Conservation (phyloP, 2,113 vertebrate species). For the Eulemur macaco region DNA sequence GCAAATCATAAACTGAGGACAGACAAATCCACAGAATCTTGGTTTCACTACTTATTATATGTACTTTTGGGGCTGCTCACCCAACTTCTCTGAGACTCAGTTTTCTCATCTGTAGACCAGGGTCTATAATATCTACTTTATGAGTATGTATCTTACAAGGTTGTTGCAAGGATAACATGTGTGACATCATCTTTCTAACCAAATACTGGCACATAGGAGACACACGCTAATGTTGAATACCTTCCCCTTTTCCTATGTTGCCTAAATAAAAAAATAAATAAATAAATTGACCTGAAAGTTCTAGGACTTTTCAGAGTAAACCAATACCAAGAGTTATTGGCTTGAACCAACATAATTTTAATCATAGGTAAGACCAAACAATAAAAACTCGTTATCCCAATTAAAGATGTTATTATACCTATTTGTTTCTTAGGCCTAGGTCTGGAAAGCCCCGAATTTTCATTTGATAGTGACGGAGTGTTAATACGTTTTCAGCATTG, state of each 20-base stretch:
- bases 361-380: not conserved
- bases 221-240: not conserved
- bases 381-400: not conserved
- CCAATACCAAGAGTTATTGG: not conserved
- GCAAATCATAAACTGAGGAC: not conserved
- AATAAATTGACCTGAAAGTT: not conserved
- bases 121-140: accelerated
- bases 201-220: too few relatives aligned
- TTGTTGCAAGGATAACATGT: not conserved
- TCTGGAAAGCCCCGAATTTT: accelerated
- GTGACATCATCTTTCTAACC: not conserved
- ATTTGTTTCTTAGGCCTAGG: not conserved
- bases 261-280: not conserved
- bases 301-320: not conserved
- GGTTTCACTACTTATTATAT: not conserved
- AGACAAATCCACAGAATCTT: not conserved
- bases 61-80: not conserved
- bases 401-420: accelerated
- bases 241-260: not conserved
- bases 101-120: not conserved
- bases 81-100: not conserved
- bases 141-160: not conserved
- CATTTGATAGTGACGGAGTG: accelerated
- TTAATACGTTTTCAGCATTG: accelerated
- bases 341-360: not conserved